Evolutionary conservation across 2,113 vertebrate species (phyloP).

Genomic region (Tetrax tetrax): DNA sequence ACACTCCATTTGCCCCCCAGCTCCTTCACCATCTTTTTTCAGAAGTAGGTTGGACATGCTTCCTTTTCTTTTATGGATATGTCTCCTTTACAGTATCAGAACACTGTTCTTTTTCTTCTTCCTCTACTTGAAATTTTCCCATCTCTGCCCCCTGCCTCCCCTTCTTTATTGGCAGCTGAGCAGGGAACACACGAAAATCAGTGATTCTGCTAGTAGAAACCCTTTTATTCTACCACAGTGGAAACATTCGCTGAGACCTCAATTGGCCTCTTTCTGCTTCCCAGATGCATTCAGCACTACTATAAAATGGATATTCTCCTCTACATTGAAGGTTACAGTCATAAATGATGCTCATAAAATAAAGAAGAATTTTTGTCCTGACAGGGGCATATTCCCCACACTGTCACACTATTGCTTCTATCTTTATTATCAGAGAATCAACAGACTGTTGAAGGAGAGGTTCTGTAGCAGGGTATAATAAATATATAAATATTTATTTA

Average conservation of each 20-base stretch:
- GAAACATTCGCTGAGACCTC: neutral
- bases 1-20: neutral
- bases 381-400: neutral
- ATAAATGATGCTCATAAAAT: slow-evolving; percentile 23
- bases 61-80: neutral
- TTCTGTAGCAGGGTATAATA: neutral
- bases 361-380: neutral
- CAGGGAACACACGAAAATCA: neutral
- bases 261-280: neutral
- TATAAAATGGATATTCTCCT: neutral
- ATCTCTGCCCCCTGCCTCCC: neutral
- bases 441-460: neutral
- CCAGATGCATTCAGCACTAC: neutral
- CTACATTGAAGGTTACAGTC: neutral
- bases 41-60: neutral
- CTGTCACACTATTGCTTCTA: neutral
- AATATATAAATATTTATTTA: no score
- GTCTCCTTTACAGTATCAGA: neutral
- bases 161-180: neutral
- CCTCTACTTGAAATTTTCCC: neutral
- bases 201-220: neutral
- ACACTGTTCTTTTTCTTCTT: neutral
- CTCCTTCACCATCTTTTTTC: neutral
- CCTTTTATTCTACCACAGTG: neutral
- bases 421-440: neutral